Conservation (phyloP, 2,888 invertebrate species). For the Sarcophaga subvicina region DNA sequence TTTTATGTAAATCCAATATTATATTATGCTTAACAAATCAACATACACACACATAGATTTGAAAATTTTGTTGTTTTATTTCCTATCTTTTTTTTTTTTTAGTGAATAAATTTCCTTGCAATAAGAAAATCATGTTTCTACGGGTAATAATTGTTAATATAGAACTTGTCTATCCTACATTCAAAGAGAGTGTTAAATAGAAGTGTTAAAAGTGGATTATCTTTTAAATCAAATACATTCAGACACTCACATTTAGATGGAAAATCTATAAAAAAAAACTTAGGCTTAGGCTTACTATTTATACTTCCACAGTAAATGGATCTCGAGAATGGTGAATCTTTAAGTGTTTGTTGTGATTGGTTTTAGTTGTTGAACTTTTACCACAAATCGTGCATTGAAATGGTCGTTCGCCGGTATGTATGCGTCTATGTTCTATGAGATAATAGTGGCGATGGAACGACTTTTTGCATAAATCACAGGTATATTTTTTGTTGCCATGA, state of each 20-base stretch:
- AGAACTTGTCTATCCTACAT: slow-evolving; percentile 58
- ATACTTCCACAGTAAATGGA: slow-evolving; percentile 90
- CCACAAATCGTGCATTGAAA: slow-evolving; percentile 94
- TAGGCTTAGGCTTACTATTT: slow-evolving; percentile 61
- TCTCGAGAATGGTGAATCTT: slow-evolving; percentile 95
- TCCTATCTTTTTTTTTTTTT: background rate
- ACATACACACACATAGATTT: slow-evolving; percentile 63
- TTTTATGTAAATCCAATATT: slow-evolving; percentile 24
- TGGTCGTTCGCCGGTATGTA: slow-evolving; percentile 90
- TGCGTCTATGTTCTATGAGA: slow-evolving; percentile 92
- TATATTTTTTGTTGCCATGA: slow-evolving; percentile 89
- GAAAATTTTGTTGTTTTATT: slow-evolving; percentile 27
- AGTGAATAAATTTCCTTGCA: slow-evolving; percentile 2
- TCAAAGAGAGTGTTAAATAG: slow-evolving; percentile 39
- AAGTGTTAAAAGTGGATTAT: slow-evolving; percentile 31
- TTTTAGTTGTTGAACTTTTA: slow-evolving; percentile 93
- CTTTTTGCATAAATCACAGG: slow-evolving; percentile 90
- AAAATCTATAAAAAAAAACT: slow-evolving; percentile 1
- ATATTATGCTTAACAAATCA: slow-evolving; percentile 51
- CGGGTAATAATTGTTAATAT: slow-evolving; percentile 42
- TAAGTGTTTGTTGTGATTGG: slow-evolving; percentile 94
- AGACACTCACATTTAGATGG: slow-evolving; percentile 42
- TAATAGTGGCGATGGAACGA: slow-evolving; percentile 94
- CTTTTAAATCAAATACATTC: slow-evolving; percentile 18
- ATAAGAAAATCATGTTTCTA: slow-evolving; percentile 37